Evolutionary conservation across 2,888 invertebrate species (phyloP).

Genomic region (Microctonus aethiopoides): DNA sequence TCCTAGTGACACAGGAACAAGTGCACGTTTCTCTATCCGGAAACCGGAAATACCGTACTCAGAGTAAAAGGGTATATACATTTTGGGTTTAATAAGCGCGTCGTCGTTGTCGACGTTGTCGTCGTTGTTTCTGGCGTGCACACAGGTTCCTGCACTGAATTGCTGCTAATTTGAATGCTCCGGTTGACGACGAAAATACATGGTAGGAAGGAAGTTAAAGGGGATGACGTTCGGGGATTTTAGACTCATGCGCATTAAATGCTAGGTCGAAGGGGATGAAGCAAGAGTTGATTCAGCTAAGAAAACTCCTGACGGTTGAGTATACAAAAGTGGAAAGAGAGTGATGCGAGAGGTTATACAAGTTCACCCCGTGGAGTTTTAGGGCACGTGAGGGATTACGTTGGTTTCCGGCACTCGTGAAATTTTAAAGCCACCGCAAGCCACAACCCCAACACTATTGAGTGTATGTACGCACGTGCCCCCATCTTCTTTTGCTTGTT

Average conservation of each 20-base stretch:
- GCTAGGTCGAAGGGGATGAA: not conserved
- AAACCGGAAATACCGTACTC: conserved; percentile 7
- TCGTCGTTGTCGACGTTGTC: not conserved
- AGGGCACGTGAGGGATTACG: conserved; percentile 44
- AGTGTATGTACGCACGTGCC: not conserved
- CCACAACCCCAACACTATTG: not conserved
- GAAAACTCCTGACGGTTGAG: conserved; percentile 38
- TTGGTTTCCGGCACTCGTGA: conserved; percentile 41
- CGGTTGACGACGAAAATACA: not conserved
- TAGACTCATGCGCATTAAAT: not conserved
- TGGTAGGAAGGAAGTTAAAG: not conserved
- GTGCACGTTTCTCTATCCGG: not conserved
- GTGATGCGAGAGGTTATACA: not conserved
- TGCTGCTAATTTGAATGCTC: not conserved
- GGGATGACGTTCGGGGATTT: not conserved
- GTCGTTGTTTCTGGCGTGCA: conserved; percentile 4
- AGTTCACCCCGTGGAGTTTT: conserved; percentile 34
- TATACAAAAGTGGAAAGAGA: conserved; percentile 18
- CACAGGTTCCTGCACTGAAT: conserved; percentile 1
- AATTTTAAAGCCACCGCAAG: conserved; percentile 45
- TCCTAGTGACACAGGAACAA: not conserved
- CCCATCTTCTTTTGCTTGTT: not conserved
- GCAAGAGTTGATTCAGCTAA: not conserved
- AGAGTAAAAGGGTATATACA: conserved; percentile 30
- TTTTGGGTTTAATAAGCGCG: conserved; percentile 36